These are phyloP conservation scores for Physeter macrocephalus DNA, from an alignment of 2,113 vertebrate genomes.

Conservation along the genomic window DNA sequence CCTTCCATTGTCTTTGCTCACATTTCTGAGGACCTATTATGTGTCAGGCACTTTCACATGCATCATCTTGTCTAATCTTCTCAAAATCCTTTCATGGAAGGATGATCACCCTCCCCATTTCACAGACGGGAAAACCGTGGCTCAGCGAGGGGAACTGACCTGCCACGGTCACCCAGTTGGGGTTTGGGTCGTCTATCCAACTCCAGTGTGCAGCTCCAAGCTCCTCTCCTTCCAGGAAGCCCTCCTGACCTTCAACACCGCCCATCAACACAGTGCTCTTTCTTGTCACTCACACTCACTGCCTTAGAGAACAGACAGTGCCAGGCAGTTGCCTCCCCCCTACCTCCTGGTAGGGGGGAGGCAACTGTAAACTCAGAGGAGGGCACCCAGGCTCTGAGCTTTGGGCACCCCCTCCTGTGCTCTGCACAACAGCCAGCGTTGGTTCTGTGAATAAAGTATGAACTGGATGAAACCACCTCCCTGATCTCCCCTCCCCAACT, in stretches of 20 bases:
- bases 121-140: not conserved
- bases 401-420: not conserved
- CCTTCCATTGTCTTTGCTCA: not conserved
- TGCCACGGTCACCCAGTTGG: not conserved
- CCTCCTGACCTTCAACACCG: not conserved
- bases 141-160: not conserved
- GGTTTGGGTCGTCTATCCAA: not conserved
- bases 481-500: accelerated
- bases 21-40: not conserved
- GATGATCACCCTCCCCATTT: not conserved
- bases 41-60: too few species aligned
- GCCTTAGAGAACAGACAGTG: not conserved
- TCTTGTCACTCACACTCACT: too few species aligned
- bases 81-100: not conserved
- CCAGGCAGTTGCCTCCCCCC: not conserved
- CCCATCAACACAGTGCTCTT: too few species aligned
- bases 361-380: not conserved
- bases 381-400: not conserved
- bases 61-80: not conserved
- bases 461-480: too few species aligned
- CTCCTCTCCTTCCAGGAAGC: not conserved
- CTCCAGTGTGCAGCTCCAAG: not conserved
- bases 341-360: too few species aligned
- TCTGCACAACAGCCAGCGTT: too few species aligned
- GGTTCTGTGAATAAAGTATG: not conserved